These are phyloP conservation scores for Prinia subflava DNA, from an alignment of 2,113 vertebrate species.

Conservation along the genomic window DNA sequence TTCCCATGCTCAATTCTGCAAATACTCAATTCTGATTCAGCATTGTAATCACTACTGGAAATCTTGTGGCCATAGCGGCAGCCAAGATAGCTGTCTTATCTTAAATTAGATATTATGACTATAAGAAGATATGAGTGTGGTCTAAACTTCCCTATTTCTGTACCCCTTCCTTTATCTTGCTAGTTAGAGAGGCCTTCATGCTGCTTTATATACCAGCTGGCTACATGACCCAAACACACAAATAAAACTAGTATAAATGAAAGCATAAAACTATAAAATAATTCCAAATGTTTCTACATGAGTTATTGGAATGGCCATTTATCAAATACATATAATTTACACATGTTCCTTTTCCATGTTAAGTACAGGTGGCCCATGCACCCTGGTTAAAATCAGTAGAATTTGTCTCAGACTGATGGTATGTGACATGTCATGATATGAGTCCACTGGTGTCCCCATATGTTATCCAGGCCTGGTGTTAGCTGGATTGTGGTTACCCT, in stretches of 20 bases:
- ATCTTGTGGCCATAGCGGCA: not conserved
- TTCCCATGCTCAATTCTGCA: not conserved
- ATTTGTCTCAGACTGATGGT: not conserved
- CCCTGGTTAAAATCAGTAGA: not conserved
- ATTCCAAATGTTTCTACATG: not conserved
- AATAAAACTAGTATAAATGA: not conserved
- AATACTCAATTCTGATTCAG: not conserved
- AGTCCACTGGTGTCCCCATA: not conserved
- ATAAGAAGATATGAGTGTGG: not conserved
- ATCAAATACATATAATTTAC: not conserved
- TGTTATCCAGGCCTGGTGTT: not conserved
- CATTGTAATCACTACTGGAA: not conserved
- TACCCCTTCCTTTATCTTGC: not conserved
- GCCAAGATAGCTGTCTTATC: not conserved
- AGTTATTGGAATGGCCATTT: not conserved
- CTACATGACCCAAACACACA: not conserved
- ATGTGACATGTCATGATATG: fast-evolving
- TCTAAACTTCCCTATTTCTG: not conserved
- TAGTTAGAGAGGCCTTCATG: not conserved
- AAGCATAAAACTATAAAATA: not conserved
- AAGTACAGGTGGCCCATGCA: not conserved
- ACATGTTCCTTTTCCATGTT: not conserved
- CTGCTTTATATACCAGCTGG: not conserved
- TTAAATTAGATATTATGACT: not conserved
- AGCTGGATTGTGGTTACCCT: not conserved